A percentile compares a stretch with the other conserved stretches of the same genome.
phyloP scores from a whole-genome alignment of 2,888 invertebrate species.

The Ectobius pallidus region DNA sequence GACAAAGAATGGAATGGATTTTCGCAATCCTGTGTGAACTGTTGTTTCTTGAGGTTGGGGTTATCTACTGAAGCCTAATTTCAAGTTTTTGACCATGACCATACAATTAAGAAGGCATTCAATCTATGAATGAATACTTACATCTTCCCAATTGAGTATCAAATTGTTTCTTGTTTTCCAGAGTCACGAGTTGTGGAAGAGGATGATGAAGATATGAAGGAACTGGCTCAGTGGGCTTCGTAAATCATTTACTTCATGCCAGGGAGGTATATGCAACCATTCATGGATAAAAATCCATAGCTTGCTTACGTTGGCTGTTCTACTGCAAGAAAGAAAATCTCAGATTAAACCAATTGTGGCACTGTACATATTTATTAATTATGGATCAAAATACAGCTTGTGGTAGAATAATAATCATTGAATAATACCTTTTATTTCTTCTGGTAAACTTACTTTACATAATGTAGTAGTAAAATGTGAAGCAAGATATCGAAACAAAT shows the following conservation, averaged over 20 bases:
- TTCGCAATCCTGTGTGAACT: too few species aligned
- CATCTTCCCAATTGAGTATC: too few species aligned
- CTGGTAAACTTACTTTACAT: background rate
- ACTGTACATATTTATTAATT: constrained; percentile 18
- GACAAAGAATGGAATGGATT: too few species aligned
- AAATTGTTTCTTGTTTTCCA: constrained; percentile 4
- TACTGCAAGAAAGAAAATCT: background rate
- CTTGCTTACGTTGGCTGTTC: background rate
- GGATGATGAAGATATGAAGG: constrained; percentile 77
- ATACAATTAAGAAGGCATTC: too few species aligned
- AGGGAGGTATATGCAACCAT: too few species aligned
- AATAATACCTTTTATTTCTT: background rate
- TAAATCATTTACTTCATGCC: constrained; percentile 54
- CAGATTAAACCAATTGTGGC: background rate
- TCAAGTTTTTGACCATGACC: too few species aligned
- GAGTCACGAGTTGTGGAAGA: constrained; percentile 57
- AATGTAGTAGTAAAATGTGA: background rate
- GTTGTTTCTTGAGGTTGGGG: too few species aligned
- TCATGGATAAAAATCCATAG: background rate
- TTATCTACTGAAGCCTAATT: too few species aligned
- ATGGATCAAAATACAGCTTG: background rate
- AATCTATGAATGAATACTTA: too few species aligned
- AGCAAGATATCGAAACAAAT: too few species aligned
- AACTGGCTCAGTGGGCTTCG: constrained; percentile 76
- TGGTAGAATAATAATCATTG: background rate